Evolutionary conservation across 2,797 vertebrate genomes (phyloP).

Genomic region (Ctenosaura bakeri): DNA sequence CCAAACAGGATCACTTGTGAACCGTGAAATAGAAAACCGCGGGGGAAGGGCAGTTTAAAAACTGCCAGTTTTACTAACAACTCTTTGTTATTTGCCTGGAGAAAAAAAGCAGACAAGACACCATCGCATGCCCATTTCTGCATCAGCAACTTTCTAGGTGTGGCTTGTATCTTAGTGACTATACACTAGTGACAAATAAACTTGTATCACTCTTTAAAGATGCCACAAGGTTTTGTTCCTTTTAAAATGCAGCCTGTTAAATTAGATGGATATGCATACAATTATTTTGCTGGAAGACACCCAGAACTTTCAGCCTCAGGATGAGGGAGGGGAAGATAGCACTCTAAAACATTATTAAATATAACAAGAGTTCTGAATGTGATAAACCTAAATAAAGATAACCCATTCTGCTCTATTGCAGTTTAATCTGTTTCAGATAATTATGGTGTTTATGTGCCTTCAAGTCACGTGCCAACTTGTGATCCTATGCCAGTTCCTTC

Average conservation of each 20-base stretch:
- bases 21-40: not conserved
- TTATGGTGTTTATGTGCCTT: too few species aligned
- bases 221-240: too few species aligned
- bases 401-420: not conserved
- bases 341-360: not conserved
- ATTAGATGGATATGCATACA: too few species aligned
- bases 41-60: not conserved
- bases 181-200: not conserved
- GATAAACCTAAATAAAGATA: not conserved
- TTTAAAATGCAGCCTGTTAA: too few species aligned
- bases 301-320: not conserved
- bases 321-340: not conserved
- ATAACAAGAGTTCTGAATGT: not conserved
- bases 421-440: not conserved
- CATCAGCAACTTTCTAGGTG: not conserved
- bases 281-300: not conserved
- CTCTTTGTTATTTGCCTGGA: not conserved
- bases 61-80: not conserved
- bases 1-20: not conserved
- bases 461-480: too few species aligned
- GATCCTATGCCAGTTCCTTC: too few species aligned
- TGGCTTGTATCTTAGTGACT: not conserved
- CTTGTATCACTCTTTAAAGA: too few species aligned
- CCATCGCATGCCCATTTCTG: not conserved
- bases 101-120: not conserved